Base-by-base conservation (phyloP, 2,797 vertebrate genomes). In the Hydrocynus forskahlii region DNA sequence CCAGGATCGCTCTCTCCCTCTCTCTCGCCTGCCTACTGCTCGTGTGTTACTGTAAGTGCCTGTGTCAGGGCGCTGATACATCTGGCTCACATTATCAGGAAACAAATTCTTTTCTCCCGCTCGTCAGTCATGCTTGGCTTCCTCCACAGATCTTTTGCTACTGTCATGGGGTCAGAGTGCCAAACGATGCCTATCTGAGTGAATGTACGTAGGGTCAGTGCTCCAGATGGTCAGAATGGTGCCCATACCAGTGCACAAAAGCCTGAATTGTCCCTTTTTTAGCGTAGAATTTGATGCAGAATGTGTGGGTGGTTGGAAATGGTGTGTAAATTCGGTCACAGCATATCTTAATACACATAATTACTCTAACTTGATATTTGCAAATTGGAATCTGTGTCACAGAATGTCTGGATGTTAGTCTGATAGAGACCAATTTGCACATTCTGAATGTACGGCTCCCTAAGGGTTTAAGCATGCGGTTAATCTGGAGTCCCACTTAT, bases 1-100 rank as follows among this genome's bases (percentile, higher is more conserved):
- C 86, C 7, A 85, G 86, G 86, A 80, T 92, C 91, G 90, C 87
- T 85, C 86, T 71, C 35, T 35, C 35, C 35, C 35, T 2, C 35
- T 29, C 83, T 89, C 83, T 90, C 86, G 91, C 90, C 89, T 87
- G 86, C 87, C 89, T 85, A 76, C 64, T 83, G 88, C 89, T 89
- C 88, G 86, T 84, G 86, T 86, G 83, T 87, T 66, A 76, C 79
- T 92, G 91, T 92, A 92, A 92, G 89, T 63, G 71, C 12, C 71
- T 78, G 88, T 81, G 89, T 91, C 88, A 79, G 87, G 73, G 87
- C 80, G 14, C 86, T 88, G 87, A 90, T 88, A 83, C 87, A 90
- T 92, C 84, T 87, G 74, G 82, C 79, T 79, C 90, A 89, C 86
- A 84, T 85, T 79, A 81, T 71, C 75, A 71, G 76, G 75, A 81